Conservation (phyloP, 1,140 invertebrate species). For the Drosophila seguyi region DNA sequence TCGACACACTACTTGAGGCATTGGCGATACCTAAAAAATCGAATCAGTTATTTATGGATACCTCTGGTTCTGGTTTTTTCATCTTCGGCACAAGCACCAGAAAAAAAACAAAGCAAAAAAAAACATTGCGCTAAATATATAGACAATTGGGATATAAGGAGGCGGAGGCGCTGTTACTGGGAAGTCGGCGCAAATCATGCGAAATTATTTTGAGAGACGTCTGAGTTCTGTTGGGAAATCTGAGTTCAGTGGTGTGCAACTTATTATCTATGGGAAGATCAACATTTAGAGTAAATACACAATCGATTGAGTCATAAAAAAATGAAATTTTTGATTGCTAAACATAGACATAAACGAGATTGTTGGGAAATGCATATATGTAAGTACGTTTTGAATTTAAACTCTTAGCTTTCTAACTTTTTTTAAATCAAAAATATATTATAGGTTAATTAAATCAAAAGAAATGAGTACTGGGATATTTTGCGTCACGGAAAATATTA, state of each 20-base stretch:
- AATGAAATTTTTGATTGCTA: slow-evolving; percentile 7
- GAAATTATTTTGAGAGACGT: slow-evolving; percentile 21
- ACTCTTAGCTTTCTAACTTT: no score
- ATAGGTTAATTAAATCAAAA: no score
- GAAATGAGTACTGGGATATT: no score
- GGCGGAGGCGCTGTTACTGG: neutral
- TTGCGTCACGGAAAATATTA: no score
- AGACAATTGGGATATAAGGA: slow-evolving; percentile 56
- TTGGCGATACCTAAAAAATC: slow-evolving; percentile 61
- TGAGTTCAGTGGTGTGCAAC: slow-evolving; percentile 7
- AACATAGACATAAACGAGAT: neutral
- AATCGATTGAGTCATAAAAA: slow-evolving; percentile 34
- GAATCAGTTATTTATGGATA: slow-evolving; percentile 79
- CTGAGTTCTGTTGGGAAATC: slow-evolving; percentile 15
- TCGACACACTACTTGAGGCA: slow-evolving; percentile 68
- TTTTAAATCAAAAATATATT: no score
- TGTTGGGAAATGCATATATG: neutral
- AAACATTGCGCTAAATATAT: slow-evolving; percentile 75
- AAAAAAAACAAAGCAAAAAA: slow-evolving; percentile 32
- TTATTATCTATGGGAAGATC: slow-evolving; percentile 14
- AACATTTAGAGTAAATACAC: slow-evolving; percentile 6
- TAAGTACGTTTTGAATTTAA: no score
- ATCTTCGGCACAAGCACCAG: slow-evolving; percentile 18
- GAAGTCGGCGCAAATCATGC: slow-evolving; percentile 20
- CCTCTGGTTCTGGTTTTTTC: slow-evolving; percentile 28